Evolutionary conservation across 2,888 invertebrate species (phyloP).

Genomic region (Tetheella fluctuosa): DNA sequence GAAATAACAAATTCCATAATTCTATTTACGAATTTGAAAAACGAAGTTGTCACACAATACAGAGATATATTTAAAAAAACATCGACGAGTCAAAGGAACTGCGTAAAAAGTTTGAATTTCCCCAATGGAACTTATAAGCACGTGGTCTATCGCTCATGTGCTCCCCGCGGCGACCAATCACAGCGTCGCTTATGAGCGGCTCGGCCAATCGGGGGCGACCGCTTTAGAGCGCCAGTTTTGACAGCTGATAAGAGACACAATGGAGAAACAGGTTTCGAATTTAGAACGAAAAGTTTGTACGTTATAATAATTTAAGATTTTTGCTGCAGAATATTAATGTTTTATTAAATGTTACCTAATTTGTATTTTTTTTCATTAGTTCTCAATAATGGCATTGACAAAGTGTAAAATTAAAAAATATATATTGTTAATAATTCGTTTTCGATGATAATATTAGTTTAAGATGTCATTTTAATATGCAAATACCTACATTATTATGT

Average conservation of each 20-base stretch:
- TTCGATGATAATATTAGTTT: no score
- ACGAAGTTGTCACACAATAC: not conserved
- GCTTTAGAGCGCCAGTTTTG: conserved; percentile 71
- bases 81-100: not conserved
- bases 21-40: not conserved
- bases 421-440: no score
- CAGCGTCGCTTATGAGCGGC: conserved; percentile 70
- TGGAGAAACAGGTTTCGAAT: conserved; percentile 27
- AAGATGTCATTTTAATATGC: no score
- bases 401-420: no score
- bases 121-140: conserved; percentile 78
- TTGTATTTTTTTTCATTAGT: no score
- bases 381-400: no score
- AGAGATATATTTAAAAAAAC: not conserved
- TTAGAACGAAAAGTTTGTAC: not conserved
- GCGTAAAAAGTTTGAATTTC: conserved; percentile 66
- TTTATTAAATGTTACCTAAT: no score
- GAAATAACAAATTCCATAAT: no score
- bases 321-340: not conserved
- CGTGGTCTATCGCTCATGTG: conserved; percentile 80
- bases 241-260: conserved; percentile 76
- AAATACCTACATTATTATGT: no score
- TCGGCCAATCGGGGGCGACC: conserved; percentile 61
- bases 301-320: not conserved
- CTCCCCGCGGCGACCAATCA: conserved; percentile 69